Evolutionary conservation across 2,113 vertebrate species (phyloP).

Genomic region (Cyanoramphus novaezelandiae): DNA sequence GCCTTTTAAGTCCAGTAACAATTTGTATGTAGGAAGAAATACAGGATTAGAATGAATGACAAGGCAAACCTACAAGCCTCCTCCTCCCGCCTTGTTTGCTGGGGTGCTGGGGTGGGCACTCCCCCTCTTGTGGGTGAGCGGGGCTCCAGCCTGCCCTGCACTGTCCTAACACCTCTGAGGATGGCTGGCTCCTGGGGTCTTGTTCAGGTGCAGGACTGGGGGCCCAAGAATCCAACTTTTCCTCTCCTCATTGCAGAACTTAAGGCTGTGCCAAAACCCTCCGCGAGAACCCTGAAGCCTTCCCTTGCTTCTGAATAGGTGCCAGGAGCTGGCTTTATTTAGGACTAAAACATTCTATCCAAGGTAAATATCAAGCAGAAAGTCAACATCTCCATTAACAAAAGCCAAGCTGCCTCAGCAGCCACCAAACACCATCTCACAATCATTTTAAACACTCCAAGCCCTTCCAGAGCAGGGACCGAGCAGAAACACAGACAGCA

Average conservation of each 20-base stretch:
- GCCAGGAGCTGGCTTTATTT: not conserved
- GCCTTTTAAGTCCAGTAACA: not conserved
- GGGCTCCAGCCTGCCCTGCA: not conserved
- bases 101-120: not conserved
- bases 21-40: not conserved
- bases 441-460: not conserved
- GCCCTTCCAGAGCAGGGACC: not conserved
- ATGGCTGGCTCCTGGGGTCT: not conserved
- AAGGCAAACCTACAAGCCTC: not conserved
- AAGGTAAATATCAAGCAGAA: not conserved
- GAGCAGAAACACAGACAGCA: constrained; percentile 1
- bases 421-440: not conserved
- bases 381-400: not conserved
- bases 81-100: accelerated
- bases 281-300: not conserved
- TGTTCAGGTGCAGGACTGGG: not conserved
- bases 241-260: not conserved
- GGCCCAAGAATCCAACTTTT: not conserved
- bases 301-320: not conserved
- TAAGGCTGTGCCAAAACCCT: not conserved
- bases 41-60: not conserved
- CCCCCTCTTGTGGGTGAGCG: not conserved
- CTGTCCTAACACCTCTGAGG: not conserved
- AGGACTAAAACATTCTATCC: not conserved
- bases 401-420: not conserved